Evolutionary conservation across 37 sponge, comb jelly and placozoan species (phyloP).

Genomic region (Theonella swinhoei): DNA sequence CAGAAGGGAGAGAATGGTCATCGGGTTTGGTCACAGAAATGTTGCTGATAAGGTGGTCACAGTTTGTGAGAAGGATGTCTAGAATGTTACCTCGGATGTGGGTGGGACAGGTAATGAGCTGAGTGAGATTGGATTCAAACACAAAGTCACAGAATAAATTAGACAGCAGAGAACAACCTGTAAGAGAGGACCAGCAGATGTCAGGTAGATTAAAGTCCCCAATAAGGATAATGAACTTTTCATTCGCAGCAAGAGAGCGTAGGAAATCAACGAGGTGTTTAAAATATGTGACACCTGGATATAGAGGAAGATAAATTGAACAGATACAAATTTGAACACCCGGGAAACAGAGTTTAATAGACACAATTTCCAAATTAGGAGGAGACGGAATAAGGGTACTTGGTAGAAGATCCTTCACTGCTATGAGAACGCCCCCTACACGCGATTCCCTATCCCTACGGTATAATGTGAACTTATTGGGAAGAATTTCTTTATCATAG

Average conservation of each 20-base stretch:
- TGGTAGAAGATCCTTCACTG: conserved; percentile 28
- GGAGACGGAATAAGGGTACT: conserved; percentile 14
- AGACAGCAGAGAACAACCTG: background rate
- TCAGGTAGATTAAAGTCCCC: conserved; percentile 57
- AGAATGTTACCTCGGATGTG: conserved; percentile 46
- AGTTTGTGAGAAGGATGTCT: conserved; percentile 28
- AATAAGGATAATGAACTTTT: conserved; percentile 3
- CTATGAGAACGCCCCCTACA: conserved; percentile 43
- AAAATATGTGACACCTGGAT: background rate
- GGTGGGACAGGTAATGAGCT: conserved; percentile 32
- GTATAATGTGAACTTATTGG: conserved; percentile 17
- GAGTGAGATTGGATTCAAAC: conserved; percentile 25
- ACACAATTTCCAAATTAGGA: conserved; percentile 17
- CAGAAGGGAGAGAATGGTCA: conserved; percentile 18
- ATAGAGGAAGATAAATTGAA: conserved; percentile 36
- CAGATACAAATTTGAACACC: background rate
- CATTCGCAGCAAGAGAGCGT: background rate
- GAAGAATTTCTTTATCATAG: conserved; percentile 35
- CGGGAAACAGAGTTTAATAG: background rate
- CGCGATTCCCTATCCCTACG: conserved; percentile 45
- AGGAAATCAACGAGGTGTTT: background rate
- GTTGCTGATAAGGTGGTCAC: background rate
- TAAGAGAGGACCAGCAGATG: conserved; percentile 27
- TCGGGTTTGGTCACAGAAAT: no score
- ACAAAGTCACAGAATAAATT: conserved; percentile 32